Conservation (phyloP, 2,888 invertebrate species). For the Volucella inflata region DNA sequence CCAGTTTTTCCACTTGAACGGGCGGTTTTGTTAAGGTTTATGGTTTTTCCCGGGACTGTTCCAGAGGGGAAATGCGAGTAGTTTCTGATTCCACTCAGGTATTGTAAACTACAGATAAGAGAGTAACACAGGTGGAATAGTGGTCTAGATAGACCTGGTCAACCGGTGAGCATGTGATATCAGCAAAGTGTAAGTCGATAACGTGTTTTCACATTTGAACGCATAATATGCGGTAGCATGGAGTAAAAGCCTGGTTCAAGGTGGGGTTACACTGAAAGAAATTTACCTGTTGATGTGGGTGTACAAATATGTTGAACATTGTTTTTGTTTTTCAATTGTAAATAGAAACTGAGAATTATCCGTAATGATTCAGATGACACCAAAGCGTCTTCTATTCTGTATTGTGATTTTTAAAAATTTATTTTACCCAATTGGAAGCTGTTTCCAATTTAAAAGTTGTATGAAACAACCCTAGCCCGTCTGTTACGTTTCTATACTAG, state of each 20-base stretch:
- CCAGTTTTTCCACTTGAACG: constrained; percentile 65
- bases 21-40: neutral
- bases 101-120: neutral
- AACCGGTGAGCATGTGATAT: neutral
- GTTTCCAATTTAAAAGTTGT: too few relatives aligned
- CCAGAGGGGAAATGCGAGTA: constrained; percentile 4
- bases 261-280: constrained; percentile 27
- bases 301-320: neutral
- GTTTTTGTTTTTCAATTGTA: too few relatives aligned
- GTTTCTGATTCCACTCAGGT: constrained; percentile 14
- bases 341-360: too few relatives aligned
- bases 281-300: too few relatives aligned
- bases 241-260: neutral
- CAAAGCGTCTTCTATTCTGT: too few relatives aligned
- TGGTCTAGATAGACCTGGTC: neutral
- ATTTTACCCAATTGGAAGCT: too few relatives aligned
- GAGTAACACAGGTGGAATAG: constrained; percentile 36
- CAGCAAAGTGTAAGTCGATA: neutral
- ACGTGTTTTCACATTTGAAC: neutral
- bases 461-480: too few relatives aligned
- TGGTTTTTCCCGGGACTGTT: constrained; percentile 39
- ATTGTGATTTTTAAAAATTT: too few relatives aligned
- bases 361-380: too few relatives aligned
- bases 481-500: too few relatives aligned
- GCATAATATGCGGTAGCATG: too few relatives aligned